Conservation (phyloP, 2,888 invertebrate species). For the Syritta pipiens region DNA sequence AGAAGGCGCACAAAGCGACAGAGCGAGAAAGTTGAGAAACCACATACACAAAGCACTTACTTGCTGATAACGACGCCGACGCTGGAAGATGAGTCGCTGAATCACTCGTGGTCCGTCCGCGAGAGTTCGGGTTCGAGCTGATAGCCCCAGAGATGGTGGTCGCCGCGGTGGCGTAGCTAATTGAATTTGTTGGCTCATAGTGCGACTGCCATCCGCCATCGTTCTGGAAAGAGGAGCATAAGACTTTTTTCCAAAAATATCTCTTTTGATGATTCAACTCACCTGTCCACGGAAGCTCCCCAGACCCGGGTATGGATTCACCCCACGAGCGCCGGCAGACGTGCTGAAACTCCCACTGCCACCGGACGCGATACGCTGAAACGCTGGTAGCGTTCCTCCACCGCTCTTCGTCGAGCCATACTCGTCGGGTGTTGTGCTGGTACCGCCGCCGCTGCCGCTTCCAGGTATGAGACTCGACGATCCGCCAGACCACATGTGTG, state of each 20-base stretch:
- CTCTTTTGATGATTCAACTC: conserved; percentile 64
- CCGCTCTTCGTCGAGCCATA: conserved; percentile 76
- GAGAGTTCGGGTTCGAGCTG: conserved; percentile 71
- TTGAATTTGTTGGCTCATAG: conserved; percentile 74
- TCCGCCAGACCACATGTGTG: conserved; percentile 72
- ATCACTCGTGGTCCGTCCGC: conserved; percentile 76
- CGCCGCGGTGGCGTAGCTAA: conserved; percentile 74
- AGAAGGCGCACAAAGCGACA: not conserved
- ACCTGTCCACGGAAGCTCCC: conserved; percentile 77
- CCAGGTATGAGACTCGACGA: conserved; percentile 70
- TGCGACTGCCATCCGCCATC: conserved; percentile 74
- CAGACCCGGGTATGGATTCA: conserved; percentile 75
- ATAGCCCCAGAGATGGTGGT: conserved; percentile 71
- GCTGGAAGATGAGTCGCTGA: conserved; percentile 82
- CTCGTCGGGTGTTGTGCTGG: conserved; percentile 73
- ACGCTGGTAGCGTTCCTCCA: conserved; percentile 76
- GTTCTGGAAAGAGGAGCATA: conserved; percentile 71
- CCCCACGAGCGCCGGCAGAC: conserved; percentile 55
- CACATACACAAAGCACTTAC: conserved; percentile 81
- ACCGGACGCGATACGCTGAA: conserved; percentile 75
- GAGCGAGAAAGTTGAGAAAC: not conserved
- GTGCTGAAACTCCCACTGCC: conserved; percentile 71
- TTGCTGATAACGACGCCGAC: conserved; percentile 85
- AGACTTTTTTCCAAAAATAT: not conserved
- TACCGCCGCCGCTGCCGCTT: conserved; percentile 64